Percentiles rank a stretch among this genome's conserved stretches.
Conservation (phyloP, 2,888 invertebrate genomes). For the Crioceris asparagi region DNA sequence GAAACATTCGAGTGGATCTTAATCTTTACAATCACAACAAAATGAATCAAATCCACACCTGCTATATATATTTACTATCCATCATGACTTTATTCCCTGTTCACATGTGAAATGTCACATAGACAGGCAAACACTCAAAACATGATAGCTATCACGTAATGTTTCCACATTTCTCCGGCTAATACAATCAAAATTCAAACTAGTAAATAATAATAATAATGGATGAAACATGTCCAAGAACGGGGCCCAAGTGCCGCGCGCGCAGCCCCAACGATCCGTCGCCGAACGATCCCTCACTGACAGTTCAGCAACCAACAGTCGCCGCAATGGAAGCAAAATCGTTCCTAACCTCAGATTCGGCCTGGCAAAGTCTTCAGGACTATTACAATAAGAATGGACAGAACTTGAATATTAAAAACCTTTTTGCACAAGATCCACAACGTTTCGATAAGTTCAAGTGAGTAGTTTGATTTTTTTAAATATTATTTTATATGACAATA, state of each 20-base stretch:
- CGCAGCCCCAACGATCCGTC: slow-evolving; percentile 10
- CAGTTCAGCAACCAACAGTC: neutral
- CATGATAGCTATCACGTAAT: no score
- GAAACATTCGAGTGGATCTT: no score
- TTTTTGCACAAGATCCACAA: slow-evolving; percentile 70
- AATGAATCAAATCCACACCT: no score
- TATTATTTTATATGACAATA: slow-evolving; percentile 5
- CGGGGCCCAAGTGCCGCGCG: slow-evolving; percentile 17
- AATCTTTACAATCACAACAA: no score
- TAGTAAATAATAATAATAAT: no score
- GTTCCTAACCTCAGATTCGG: slow-evolving; percentile 52
- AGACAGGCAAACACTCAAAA: no score
- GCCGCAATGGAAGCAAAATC: slow-evolving; percentile 41
- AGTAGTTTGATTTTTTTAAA: slow-evolving; percentile 13
- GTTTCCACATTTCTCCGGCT: no score
- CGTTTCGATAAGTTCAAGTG: slow-evolving; percentile 89
- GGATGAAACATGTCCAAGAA: slow-evolving; percentile 16
- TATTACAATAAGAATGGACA: slow-evolving; percentile 61
- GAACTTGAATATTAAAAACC: slow-evolving; percentile 67
- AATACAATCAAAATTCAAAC: no score
- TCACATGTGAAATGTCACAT: no score
- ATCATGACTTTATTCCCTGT: no score
- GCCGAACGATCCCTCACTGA: no score
- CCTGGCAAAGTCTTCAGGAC: slow-evolving; percentile 65
- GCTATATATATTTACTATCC: no score